Evolutionary conservation across 2,888 invertebrate genomes (phyloP).

Genomic region (Apodemia zela): DNA sequence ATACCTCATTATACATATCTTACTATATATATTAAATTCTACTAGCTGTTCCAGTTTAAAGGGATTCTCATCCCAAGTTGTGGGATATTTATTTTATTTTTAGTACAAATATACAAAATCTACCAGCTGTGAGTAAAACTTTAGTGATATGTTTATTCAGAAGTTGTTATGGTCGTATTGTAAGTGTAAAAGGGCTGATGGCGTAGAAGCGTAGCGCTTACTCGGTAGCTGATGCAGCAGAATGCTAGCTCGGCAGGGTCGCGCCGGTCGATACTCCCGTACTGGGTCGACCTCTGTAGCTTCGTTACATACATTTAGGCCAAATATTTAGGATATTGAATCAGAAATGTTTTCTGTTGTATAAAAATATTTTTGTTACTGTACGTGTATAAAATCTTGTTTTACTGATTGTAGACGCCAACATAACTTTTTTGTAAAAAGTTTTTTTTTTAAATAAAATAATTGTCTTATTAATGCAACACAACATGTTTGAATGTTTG

Average conservation of each 20-base stretch:
- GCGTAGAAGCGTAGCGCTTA: conserved; percentile 34
- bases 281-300: conserved; percentile 36
- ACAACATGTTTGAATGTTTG: too few species aligned
- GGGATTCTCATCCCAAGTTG: too few species aligned
- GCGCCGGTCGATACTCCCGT: conserved; percentile 44
- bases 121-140: not conserved
- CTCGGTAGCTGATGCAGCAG: conserved; percentile 39
- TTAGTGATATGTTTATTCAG: conserved; percentile 6
- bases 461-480: too few species aligned
- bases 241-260: conserved; percentile 39
- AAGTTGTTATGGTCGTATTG: conserved; percentile 28
- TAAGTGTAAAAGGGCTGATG: conserved; percentile 38
- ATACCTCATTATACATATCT: too few species aligned
- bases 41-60: too few species aligned
- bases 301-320: conserved; percentile 19
- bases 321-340: conserved; percentile 12
- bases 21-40: too few species aligned
- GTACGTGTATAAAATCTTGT: not conserved
- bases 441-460: too few species aligned
- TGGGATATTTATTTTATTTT: not conserved
- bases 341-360: not conserved
- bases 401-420: too few species aligned
- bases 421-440: too few species aligned
- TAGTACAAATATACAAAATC: not conserved
- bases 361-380: not conserved